phyloP scores from a whole-genome alignment of 2,113 vertebrate genomes.

The Maccullochella peelii region DNA sequence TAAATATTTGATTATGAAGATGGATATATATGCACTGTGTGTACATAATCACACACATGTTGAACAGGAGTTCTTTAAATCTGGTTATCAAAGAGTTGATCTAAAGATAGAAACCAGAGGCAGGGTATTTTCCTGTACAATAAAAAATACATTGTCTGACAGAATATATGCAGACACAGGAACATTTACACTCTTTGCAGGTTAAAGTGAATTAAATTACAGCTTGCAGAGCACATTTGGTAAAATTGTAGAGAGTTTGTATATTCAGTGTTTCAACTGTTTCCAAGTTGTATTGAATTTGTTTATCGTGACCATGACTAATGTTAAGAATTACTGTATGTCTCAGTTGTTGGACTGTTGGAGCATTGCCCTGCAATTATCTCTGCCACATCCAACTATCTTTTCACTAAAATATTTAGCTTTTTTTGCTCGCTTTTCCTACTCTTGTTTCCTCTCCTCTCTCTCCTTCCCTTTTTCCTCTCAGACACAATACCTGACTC shows the following conservation, averaged over 20 bases:
- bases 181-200: background rate
- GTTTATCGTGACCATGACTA: background rate
- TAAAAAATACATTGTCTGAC: background rate
- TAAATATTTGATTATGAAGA: background rate
- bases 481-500: slow-evolving; percentile 72
- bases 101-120: background rate
- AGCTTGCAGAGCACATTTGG: background rate
- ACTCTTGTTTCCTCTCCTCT: background rate
- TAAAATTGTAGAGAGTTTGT: background rate
- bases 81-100: background rate
- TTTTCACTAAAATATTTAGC: background rate
- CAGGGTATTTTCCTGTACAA: background rate
- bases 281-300: background rate
- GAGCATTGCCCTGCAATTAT: background rate
- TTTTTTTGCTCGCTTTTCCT: background rate
- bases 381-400: background rate
- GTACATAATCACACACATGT: background rate
- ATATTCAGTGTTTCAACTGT: background rate
- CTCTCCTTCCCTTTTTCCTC: background rate
- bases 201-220: background rate
- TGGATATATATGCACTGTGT: background rate
- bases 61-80: background rate
- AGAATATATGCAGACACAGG: background rate
- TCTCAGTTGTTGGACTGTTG: too few relatives aligned
- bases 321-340: too few relatives aligned